These are phyloP conservation scores for Blastomussa wellsi DNA, from an alignment of 92 coral and sea anemone species.

Conservation along the genomic window DNA sequence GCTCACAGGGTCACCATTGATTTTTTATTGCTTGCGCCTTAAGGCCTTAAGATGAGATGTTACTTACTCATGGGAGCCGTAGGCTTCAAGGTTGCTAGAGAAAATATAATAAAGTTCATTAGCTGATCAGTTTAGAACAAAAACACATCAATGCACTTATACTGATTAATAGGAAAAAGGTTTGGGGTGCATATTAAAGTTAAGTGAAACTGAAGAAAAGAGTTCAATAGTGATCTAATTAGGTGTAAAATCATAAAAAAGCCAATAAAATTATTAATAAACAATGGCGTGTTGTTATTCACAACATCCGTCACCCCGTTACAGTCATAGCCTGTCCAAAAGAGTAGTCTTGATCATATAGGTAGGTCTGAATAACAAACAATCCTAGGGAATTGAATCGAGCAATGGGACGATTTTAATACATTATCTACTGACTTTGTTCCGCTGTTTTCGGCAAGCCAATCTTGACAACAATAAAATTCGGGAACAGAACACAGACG, in stretches of 20 bases:
- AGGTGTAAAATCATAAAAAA: not conserved
- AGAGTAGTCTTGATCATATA: too few species aligned
- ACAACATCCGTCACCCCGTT: not conserved
- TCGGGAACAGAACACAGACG: not conserved
- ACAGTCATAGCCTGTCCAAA: not conserved
- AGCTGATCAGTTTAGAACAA: not conserved
- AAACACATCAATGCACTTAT: too few species aligned
- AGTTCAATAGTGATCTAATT: not conserved
- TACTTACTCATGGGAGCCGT: slow-evolving; percentile 69
- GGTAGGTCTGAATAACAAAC: not conserved
- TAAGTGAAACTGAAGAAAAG: too few species aligned
- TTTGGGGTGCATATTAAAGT: too few species aligned
- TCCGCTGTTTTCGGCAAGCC: not conserved
- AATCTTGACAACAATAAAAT: not conserved
- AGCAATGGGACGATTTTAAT: too few species aligned
- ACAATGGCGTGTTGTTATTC: not conserved
- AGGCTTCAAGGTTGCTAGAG: slow-evolving; percentile 61
- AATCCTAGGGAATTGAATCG: too few species aligned
- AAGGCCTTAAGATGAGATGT: not conserved
- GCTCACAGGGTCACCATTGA: too few species aligned
- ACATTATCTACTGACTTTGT: too few species aligned
- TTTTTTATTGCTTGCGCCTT: not conserved
- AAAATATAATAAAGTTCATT: not conserved
- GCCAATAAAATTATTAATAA: not conserved
- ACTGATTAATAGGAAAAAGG: too few species aligned